A percentile compares a stretch with the other conserved stretches of the same genome.
Evolutionary conservation across 2,888 invertebrate species (phyloP).

Genomic region (Automeris io): DNA sequence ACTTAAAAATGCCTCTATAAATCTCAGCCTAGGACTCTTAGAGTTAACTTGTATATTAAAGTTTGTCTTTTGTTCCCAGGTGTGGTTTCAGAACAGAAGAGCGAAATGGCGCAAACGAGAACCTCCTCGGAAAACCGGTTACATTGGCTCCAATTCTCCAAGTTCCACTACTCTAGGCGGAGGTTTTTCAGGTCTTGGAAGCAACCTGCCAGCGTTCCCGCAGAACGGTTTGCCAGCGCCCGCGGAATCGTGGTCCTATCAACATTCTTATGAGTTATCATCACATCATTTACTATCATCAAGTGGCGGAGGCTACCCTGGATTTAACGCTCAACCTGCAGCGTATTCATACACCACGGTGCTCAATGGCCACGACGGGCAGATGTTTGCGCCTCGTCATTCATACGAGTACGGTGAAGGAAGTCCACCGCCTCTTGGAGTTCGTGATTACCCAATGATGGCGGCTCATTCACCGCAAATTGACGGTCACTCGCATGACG

Average conservation of each 20-base stretch:
- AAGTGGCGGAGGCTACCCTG: slow-evolving; percentile 80
- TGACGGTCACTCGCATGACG: slow-evolving; percentile 74
- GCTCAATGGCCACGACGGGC: slow-evolving; percentile 84
- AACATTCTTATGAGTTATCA: slow-evolving; percentile 85
- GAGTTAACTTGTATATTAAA: no score
- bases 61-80: slow-evolving; percentile 50
- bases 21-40: no score
- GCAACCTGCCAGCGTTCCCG: slow-evolving; percentile 72
- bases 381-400: slow-evolving; percentile 82
- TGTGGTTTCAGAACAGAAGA: slow-evolving; percentile 93
- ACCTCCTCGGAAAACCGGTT: slow-evolving; percentile 92
- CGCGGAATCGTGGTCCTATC: slow-evolving; percentile 88
- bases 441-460: slow-evolving; percentile 81
- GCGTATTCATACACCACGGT: slow-evolving; percentile 81
- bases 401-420: slow-evolving; percentile 77
- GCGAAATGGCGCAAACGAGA: slow-evolving; percentile 97
- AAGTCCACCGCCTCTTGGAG: slow-evolving; percentile 79
- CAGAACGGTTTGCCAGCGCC: slow-evolving; percentile 80
- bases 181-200: slow-evolving; percentile 72
- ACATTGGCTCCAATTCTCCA: slow-evolving; percentile 83
- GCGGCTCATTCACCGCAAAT: slow-evolving; percentile 79
- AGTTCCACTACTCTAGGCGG: slow-evolving; percentile 82
- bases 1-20: no score
- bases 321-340: slow-evolving; percentile 78
- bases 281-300: slow-evolving; percentile 86